phyloP scores from a whole-genome alignment of 2,113 vertebrate genomes.

The Maccullochella peelii region DNA sequence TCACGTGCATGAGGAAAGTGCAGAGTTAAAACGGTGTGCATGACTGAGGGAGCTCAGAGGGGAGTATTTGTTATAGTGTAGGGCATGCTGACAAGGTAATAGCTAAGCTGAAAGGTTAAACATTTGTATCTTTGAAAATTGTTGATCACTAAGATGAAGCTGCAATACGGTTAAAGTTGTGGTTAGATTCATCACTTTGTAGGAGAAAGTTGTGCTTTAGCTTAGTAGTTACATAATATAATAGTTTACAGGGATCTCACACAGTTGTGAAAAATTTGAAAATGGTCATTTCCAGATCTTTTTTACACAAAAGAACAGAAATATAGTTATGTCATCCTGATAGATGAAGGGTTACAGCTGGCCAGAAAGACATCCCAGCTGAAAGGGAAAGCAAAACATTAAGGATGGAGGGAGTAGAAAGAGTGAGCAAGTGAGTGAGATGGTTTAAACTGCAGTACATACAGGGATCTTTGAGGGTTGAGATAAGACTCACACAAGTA shows the following conservation, averaged over 20 bases:
- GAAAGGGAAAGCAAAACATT: neutral
- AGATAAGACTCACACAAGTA: conserved; percentile 56
- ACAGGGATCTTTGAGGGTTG: neutral
- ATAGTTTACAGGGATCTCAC: neutral
- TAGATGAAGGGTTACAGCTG: neutral
- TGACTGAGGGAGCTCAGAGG: neutral
- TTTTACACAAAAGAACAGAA: neutral
- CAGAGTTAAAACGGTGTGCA: conserved; percentile 18
- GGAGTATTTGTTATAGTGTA: neutral
- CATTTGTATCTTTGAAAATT: neutral
- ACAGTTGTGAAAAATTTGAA: neutral
- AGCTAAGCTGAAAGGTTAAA: neutral
- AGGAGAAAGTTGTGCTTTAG: neutral
- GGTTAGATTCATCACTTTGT: neutral
- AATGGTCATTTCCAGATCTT: neutral
- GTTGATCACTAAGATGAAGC: neutral
- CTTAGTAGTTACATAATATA: neutral
- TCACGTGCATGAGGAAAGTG: conserved; percentile 16
- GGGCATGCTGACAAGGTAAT: neutral
- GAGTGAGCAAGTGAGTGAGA: neutral
- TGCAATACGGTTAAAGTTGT: neutral
- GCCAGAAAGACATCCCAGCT: neutral
- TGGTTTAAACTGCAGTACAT: neutral
- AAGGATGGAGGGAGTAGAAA: neutral
- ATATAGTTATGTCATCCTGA: neutral